Conservation (phyloP, 2,888 invertebrate genomes). For the Thymelicus acteon region DNA sequence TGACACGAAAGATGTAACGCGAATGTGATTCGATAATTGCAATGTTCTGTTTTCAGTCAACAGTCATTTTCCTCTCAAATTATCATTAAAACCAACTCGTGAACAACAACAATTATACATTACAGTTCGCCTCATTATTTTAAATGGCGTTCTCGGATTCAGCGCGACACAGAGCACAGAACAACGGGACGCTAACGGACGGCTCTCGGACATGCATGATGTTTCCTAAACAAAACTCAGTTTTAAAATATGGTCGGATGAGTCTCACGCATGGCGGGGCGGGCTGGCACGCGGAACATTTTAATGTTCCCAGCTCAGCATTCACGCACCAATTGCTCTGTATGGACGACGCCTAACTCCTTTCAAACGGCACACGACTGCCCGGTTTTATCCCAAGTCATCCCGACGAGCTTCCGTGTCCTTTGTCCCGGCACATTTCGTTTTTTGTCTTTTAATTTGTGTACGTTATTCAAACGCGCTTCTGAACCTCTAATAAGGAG, state of each 20-base stretch:
- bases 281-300: conserved; percentile 72
- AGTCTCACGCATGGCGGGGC: conserved; percentile 61
- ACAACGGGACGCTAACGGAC: conserved; percentile 33
- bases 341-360: conserved; percentile 62
- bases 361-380: conserved; percentile 62
- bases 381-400: conserved; percentile 58
- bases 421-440: conserved; percentile 48
- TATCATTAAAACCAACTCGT: conserved; percentile 47
- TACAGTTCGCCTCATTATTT: conserved; percentile 62
- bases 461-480: conserved; percentile 51
- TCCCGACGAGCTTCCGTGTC: conserved; percentile 48
- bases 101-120: conserved; percentile 48
- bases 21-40: conserved; percentile 43
- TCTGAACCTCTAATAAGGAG: conserved; percentile 70
- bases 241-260: conserved; percentile 71
- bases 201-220: conserved; percentile 52
- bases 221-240: conserved; percentile 69
- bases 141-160: conserved; percentile 63
- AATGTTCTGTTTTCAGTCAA: conserved; percentile 40
- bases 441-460: conserved; percentile 50
- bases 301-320: conserved; percentile 64
- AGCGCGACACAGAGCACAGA: conserved; percentile 46
- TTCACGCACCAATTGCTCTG: conserved; percentile 60
- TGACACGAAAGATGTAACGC: conserved; percentile 42
- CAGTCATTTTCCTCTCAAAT: conserved; percentile 48